Evolutionary conservation across 2,113 vertebrate genomes (phyloP), one percentile per base, ranked within the genome.

Genomic region (Nerophis ophidion): DNA sequence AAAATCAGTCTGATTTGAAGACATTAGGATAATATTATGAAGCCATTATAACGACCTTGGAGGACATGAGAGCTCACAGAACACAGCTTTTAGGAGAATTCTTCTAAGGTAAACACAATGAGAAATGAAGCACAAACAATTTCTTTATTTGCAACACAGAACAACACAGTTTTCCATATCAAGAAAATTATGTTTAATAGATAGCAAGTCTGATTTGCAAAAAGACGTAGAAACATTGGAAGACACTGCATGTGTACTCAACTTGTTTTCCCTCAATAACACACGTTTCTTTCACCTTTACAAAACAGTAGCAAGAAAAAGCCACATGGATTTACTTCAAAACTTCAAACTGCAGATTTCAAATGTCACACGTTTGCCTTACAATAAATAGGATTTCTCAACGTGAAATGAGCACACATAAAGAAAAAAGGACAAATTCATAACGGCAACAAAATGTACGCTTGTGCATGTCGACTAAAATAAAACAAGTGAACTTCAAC

Each of bases 371-470:
- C 70, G 68, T 84, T 75, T 76, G 77, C 57, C 40, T 82, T 74
- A 87, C 84, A 91, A 91, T 89, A 91, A 90, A 91, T 89, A 91
- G 52, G 56, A 87, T 76, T 81, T 60, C 75, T 78, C 81, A 77
- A 87, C 82, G 83, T 70, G 74, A 88, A 85, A 84, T 75, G 66
- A 84, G 79, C 70, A 85, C 79, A 82, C 68, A 83, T 81, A 62
- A 64, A 77, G 68, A 77, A 70, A 76, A 69, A 73, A 62, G 55
- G 70, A 82, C 60, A 72, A 71, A 72, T 64, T 75, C 70, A 75
- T 70, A 75, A 81, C 77, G 76, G 81, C 72, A 80, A 83, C 75
- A 79, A 60, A 56, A 59, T 78, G 71, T 75, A 84, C 75, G 77
- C 44, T 72, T 83, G 84, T 89, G 84, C 79, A 71, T 82, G 85